phyloP scores from a whole-genome alignment of 2,888 invertebrate species.

The Mystacides longicornis region DNA sequence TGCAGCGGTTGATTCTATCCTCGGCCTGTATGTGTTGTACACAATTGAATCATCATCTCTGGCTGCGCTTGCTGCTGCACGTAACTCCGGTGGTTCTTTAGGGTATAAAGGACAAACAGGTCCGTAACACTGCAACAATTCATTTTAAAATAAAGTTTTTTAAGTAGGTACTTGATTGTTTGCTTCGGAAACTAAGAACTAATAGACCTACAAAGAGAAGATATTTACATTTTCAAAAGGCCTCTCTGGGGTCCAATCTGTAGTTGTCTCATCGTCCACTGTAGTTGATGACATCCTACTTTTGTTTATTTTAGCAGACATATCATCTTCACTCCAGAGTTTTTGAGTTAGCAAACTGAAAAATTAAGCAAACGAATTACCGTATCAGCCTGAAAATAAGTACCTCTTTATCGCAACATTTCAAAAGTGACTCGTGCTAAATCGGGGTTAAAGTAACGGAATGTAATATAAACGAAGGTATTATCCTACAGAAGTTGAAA shows the following conservation, averaged over 20 bases:
- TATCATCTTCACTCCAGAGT: slow-evolving; percentile 36
- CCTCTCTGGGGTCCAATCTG: slow-evolving; percentile 87
- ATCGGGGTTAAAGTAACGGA: too few relatives aligned
- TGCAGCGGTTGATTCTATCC: slow-evolving; percentile 16
- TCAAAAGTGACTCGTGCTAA: too few relatives aligned
- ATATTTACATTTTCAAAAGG: slow-evolving; percentile 76
- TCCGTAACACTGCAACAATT: slow-evolving; percentile 24
- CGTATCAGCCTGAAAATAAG: not conserved
- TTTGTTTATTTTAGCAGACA: slow-evolving; percentile 13
- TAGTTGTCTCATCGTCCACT: slow-evolving; percentile 69
- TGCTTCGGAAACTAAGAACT: not conserved
- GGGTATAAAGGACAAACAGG: slow-evolving; percentile 11
- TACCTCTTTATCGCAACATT: too few relatives aligned
- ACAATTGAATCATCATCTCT: slow-evolving; percentile 11
- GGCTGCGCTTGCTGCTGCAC: slow-evolving; percentile 5
- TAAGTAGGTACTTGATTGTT: too few relatives aligned
- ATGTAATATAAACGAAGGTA: too few relatives aligned
- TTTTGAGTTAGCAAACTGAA: slow-evolving; percentile 27
- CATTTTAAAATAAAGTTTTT: not conserved
- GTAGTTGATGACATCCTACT: slow-evolving; percentile 40
- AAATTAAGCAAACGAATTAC: not conserved
- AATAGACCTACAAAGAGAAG: not conserved
- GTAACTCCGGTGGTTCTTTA: not conserved
- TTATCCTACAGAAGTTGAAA: too few relatives aligned
- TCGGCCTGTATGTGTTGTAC: slow-evolving; percentile 16